Percentiles rank a stretch among this genome's conserved stretches.
phyloP scores from a whole-genome alignment of 1,140 invertebrate species.

The Eurytemora carolleeae region DNA sequence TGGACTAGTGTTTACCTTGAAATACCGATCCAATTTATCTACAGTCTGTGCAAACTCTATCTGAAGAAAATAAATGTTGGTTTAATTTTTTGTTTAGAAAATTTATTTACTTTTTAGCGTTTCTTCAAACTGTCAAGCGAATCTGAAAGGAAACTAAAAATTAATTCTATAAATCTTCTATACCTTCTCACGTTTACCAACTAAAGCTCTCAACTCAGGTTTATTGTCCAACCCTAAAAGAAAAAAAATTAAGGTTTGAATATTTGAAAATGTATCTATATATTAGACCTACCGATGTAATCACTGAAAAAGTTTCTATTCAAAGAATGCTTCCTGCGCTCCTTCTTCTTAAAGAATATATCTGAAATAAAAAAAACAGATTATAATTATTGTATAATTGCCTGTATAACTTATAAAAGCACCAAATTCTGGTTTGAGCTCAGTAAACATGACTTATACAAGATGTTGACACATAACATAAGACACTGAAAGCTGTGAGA shows the following conservation, averaged over 20 bases:
- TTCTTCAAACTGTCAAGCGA: too few relatives aligned
- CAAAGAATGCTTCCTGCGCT: slow-evolving; percentile 40
- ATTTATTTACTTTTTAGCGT: too few relatives aligned
- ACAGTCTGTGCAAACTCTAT: slow-evolving; percentile 43
- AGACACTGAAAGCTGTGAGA: neutral
- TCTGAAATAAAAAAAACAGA: slow-evolving; percentile 26
- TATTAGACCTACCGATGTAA: too few relatives aligned
- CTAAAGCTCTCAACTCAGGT: slow-evolving; percentile 34
- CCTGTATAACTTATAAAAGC: too few relatives aligned
- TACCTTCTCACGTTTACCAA: slow-evolving; percentile 44
- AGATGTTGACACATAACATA: neutral
- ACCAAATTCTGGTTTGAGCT: neutral
- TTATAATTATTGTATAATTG: neutral
- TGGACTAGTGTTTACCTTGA: too few relatives aligned
- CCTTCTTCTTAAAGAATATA: slow-evolving; percentile 44
- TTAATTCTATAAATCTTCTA: too few relatives aligned
- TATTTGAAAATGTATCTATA: too few relatives aligned
- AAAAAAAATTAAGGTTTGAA: too few relatives aligned
- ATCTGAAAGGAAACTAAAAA: too few relatives aligned
- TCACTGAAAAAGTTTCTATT: slow-evolving; percentile 52
- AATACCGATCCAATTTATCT: too few relatives aligned
- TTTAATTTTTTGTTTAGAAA: too few relatives aligned
- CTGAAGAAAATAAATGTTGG: too few relatives aligned
- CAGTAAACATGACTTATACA: neutral
- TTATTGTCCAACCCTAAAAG: slow-evolving; percentile 45